Percentiles rank a stretch among this genome's conserved stretches.
Evolutionary conservation across 2,888 invertebrate genomes (phyloP).

Genomic region (Ferrisia virgata): DNA sequence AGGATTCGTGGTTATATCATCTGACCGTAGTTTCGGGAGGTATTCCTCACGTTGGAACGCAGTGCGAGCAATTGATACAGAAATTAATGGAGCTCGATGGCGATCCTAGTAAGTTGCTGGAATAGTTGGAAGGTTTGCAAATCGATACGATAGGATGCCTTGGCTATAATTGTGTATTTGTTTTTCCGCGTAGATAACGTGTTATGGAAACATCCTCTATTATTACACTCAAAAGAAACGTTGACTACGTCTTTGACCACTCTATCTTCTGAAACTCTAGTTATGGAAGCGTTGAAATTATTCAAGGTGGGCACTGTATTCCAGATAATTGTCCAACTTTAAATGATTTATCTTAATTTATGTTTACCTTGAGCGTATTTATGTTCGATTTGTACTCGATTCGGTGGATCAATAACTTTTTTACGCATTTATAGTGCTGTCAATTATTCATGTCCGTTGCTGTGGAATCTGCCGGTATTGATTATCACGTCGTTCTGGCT

Average conservation of each 20-base stretch:
- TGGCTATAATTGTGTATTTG: neutral
- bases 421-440: slow-evolving; percentile 65
- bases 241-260: slow-evolving; percentile 87
- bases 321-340: too few species aligned
- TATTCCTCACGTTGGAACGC: slow-evolving; percentile 85
- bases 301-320: slow-evolving; percentile 80
- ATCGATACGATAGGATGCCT: neutral
- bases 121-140: neutral
- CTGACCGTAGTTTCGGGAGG: slow-evolving; percentile 89
- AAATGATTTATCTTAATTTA: neutral
- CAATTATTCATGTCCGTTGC: slow-evolving; percentile 95
- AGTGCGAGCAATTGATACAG: slow-evolving; percentile 92
- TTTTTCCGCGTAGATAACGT: slow-evolving; percentile 77
- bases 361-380: neutral
- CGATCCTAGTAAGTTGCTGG: slow-evolving; percentile 69
- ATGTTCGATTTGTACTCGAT: neutral
- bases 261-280: slow-evolving; percentile 80
- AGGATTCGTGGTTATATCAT: slow-evolving; percentile 64
- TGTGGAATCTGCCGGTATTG: slow-evolving; percentile 91
- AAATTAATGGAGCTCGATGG: slow-evolving; percentile 96
- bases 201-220: slow-evolving; percentile 87
- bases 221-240: slow-evolving; percentile 87
- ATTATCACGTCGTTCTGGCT: slow-evolving; percentile 94
- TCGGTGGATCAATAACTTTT: neutral
- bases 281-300: slow-evolving; percentile 86